Conservation (phyloP, 2,113 vertebrate species). For the Tricholaema leucomelas region DNA sequence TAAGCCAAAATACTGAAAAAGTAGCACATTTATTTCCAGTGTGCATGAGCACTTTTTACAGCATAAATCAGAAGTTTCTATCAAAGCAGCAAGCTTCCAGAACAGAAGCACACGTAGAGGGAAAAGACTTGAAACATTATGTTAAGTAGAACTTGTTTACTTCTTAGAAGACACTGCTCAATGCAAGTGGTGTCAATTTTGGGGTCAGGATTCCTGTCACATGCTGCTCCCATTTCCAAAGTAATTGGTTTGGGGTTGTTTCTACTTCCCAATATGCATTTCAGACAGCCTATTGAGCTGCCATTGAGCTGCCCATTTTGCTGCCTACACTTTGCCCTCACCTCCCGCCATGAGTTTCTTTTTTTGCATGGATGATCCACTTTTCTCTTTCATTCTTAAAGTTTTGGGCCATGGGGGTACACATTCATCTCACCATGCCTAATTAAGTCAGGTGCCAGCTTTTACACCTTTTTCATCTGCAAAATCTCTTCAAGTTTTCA, state of each 20-base stretch:
- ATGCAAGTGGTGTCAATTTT: background rate
- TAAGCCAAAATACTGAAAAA: background rate
- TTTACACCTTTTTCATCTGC: background rate
- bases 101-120: background rate
- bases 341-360: background rate
- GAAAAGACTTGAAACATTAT: background rate
- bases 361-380: background rate
- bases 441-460: background rate
- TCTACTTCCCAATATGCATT: background rate
- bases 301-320: background rate
- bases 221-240: background rate
- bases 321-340: background rate
- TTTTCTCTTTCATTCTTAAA: background rate
- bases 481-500: background rate
- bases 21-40: background rate
- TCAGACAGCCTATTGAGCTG: no score
- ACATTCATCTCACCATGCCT: background rate
- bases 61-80: background rate
- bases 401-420: background rate
- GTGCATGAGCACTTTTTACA: background rate
- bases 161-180: fast-evolving
- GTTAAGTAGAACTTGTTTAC: background rate
- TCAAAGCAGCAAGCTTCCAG: background rate
- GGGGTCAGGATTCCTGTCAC: background rate
- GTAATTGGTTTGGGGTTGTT: background rate